Evolutionary conservation across 2,113 vertebrate species (phyloP).

Genomic region (Raphicerus campestris): DNA sequence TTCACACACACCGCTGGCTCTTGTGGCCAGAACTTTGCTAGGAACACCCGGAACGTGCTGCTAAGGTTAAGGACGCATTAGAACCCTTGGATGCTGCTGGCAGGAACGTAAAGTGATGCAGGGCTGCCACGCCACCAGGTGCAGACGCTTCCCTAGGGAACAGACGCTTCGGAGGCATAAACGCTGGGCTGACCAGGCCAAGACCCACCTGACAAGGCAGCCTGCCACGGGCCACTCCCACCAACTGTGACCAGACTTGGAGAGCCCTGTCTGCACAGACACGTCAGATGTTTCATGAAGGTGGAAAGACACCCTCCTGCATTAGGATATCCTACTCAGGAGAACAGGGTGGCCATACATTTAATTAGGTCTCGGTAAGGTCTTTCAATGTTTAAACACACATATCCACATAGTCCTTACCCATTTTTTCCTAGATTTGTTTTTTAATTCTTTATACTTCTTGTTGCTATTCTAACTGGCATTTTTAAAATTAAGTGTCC

Average conservation of each 20-base stretch:
- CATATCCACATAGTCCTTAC: background rate
- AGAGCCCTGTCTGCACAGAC: background rate
- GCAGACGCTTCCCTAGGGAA: fast-evolving
- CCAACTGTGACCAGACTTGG: fast-evolving
- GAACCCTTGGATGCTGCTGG: background rate
- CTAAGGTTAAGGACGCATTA: background rate
- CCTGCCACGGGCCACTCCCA: fast-evolving
- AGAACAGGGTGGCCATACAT: background rate
- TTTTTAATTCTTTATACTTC: background rate
- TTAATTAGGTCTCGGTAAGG: background rate
- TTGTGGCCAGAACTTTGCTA: background rate
- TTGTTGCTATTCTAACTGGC: background rate
- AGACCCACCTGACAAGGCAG: background rate
- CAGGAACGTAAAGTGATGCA: background rate
- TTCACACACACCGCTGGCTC: background rate
- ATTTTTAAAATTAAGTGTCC: background rate
- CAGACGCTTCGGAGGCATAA: background rate
- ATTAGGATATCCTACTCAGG: background rate
- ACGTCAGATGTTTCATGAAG: fast-evolving
- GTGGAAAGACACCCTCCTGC: background rate
- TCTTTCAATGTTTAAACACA: background rate
- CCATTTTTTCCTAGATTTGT: background rate
- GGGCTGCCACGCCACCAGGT: fast-evolving
- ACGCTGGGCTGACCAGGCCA: background rate
- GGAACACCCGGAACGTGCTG: background rate